phyloP scores from a whole-genome alignment of 2,113 vertebrate species.

The Chionomys nivalis region DNA sequence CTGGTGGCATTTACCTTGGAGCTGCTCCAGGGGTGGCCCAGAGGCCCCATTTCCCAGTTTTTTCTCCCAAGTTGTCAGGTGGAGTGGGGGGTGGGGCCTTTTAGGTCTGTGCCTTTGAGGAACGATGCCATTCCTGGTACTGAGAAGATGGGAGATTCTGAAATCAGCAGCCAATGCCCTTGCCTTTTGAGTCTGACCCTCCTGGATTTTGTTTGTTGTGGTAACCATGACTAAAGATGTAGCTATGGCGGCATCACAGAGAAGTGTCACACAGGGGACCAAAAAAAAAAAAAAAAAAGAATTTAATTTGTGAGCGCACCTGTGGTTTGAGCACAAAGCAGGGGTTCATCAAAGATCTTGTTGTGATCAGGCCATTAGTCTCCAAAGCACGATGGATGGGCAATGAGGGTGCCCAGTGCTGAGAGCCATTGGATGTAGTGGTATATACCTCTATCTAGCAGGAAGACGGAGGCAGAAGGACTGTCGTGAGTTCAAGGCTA shows the following conservation, averaged over 20 bases:
- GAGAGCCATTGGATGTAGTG: not conserved
- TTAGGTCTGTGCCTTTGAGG: not conserved
- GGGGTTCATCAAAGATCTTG: not conserved
- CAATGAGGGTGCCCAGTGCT: accelerated
- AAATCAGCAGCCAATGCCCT: not conserved
- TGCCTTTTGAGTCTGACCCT: not conserved
- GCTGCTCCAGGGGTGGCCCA: not conserved
- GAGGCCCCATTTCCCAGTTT: not conserved
- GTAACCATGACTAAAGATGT: not conserved
- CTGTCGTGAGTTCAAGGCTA: not conserved
- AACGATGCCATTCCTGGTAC: not conserved
- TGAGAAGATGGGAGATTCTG: not conserved
- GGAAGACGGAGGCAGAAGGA: not conserved
- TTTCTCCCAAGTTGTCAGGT: not conserved
- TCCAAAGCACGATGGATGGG: not conserved
- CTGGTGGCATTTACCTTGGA: not conserved
- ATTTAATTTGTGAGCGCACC: not conserved
- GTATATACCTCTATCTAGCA: too few species aligned
- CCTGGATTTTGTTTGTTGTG: not conserved
- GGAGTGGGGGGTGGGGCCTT: too few species aligned
- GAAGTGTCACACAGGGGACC: not conserved
- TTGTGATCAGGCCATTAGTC: not conserved
- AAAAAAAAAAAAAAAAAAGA: too few species aligned
- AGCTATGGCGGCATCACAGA: not conserved
- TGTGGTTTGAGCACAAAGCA: not conserved